Base-by-base conservation (phyloP, 2,888 invertebrate genomes). In the Patella caerulea region DNA sequence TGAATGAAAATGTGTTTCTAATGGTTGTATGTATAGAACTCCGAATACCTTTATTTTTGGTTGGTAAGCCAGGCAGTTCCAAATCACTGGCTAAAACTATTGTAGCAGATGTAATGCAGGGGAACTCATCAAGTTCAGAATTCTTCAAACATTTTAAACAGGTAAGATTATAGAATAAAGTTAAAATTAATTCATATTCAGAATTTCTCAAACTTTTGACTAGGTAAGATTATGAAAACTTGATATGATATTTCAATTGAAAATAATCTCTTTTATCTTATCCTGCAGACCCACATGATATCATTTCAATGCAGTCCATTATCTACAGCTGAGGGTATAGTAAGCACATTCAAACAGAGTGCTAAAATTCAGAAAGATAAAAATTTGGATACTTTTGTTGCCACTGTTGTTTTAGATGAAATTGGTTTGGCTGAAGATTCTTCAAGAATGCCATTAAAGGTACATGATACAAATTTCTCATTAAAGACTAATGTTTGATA, bases 1-100 rank as follows among this genome's bases (percentile, higher is more conserved):
- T 91, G 76, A 88, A 87, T 73, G 91, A 91, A 81, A 91, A 91
- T 79, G 83, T 91, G 24, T 91, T 91, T 73, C 89, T 91, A 89
- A 90, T 91, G 90, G 86, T 90, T 54, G 85, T 90, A n/a, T 90
- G 90, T 81, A 90, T 91, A 55, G 90, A 90, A 77, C 83, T 90
- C 24, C 80, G 90, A 34, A 90, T 91, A 15, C 91, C 91, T 4
- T 84, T 91, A 69, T 91, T 91, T 79, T 84, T 91, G 71, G 90
- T 91, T 11, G 91, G 91, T 17, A 91, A 91, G 81, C 91, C 91
- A 17, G 91, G 91, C 29, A 90, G 90, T 79, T 90, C 90, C 45
- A 91, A 91, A 79, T 91, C 91, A 19, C 84, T 91, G 70, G 89
- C 91, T 15, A 91, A 90, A 71, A 88, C 90, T 70, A 88, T 91